Evolutionary conservation across 2,797 vertebrate genomes (phyloP), one percentile per base, ranked within the genome.

Genomic region (Manis javanica): DNA sequence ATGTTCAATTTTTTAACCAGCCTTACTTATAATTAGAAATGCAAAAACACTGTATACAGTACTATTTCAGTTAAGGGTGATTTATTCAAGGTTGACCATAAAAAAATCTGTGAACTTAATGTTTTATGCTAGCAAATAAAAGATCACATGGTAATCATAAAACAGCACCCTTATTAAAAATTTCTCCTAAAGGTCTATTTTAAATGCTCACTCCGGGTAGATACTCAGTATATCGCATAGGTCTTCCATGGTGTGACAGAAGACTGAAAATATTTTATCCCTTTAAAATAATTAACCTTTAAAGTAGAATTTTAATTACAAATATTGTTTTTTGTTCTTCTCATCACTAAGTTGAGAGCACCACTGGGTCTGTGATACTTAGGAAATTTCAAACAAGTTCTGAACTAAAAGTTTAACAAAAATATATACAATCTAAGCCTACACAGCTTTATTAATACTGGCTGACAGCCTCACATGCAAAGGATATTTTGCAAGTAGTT

Each of bases 331-430:
- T 91, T 82, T 95, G 5, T 26, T 72, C 37, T 71, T 5, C 14
- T 84, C 34, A 16, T 66, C 12, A 71, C 23, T 37, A 61, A 71
- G 18, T 57, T 86, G 15, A 87, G 63, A 85, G 82, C 88, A 15
- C 46, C 59, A 71, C 59, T 81, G 19, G 31, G 51, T 87, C 53
- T 53, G 29, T 24, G n/a, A 53, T 26, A 63, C 39, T 68, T 95
- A 39, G 53, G 8, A 95, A 94, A 92, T 94, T 95, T 91, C 34
- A 91, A 83, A 94, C 18, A 87, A 75, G 15, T 6, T 93, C 55
- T 90, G 53, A 93, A 59, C 51, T 83, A 91, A 89, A 90, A 66
- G 87, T 53, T 79, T 92, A 61, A 57, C 79, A 53, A 81, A 93
- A 87, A 90, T 66, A 49, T 51, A 57, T 9, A 53, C 19, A 51